These are phyloP conservation scores for Drosophila demipolita DNA, from an alignment of 2,888 invertebrate genomes.

Conservation along the genomic window DNA sequence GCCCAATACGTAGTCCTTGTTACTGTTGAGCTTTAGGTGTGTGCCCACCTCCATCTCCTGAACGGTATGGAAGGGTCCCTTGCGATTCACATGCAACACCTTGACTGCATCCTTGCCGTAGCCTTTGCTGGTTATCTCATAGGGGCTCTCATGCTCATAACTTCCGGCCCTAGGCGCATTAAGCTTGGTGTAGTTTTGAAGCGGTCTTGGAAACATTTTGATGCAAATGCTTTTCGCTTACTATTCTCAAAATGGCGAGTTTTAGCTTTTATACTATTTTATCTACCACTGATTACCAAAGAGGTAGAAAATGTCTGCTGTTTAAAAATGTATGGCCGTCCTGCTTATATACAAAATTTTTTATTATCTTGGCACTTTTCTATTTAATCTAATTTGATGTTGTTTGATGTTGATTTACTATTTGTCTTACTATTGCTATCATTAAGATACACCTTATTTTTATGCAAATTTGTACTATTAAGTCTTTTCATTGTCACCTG, in stretches of 20 bases:
- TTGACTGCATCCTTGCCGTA: slow-evolving; percentile 91
- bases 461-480: background rate
- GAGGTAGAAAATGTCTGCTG: background rate
- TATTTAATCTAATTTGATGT: background rate
- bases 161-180: background rate
- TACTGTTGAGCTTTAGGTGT: slow-evolving; percentile 89
- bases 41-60: slow-evolving; percentile 91
- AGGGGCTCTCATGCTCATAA: slow-evolving; percentile 43
- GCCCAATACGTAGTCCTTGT: slow-evolving; percentile 89
- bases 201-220: slow-evolving; percentile 74
- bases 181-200: slow-evolving; percentile 46
- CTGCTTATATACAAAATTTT: background rate
- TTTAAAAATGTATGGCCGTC: background rate
- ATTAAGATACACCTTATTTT: background rate
- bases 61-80: slow-evolving; percentile 89
- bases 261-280: slow-evolving; percentile 20
- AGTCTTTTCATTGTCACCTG: background rate
- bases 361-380: background rate
- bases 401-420: background rate
- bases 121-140: slow-evolving; percentile 82
- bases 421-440: background rate
- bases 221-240: slow-evolving; percentile 6
- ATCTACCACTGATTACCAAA: background rate
- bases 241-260: slow-evolving; percentile 4
- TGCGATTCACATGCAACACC: slow-evolving; percentile 89